Conservation (phyloP, 2,888 invertebrate genomes). For the Epinotia bilunana region DNA sequence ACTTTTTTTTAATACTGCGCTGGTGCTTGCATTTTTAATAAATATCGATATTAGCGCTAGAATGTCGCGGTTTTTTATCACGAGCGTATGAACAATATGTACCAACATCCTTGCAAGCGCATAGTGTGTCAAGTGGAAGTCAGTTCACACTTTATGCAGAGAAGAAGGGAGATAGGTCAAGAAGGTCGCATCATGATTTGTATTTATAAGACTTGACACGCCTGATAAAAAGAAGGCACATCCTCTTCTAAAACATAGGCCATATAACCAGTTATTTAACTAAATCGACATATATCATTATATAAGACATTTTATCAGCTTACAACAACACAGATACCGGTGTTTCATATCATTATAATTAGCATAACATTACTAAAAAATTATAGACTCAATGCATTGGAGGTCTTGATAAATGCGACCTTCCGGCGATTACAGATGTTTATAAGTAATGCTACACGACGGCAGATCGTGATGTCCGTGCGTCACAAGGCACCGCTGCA, state of each 20-base stretch:
- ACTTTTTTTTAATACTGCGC: no score
- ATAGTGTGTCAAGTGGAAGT: neutral
- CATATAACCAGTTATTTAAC: slow-evolving; percentile 31
- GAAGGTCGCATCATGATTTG: neutral
- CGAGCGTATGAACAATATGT: no score
- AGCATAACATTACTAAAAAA: slow-evolving; percentile 28
- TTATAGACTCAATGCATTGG: slow-evolving; percentile 48
- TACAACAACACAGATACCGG: slow-evolving; percentile 17
- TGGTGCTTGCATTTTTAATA: no score
- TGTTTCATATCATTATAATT: slow-evolving; percentile 48
- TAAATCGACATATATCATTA: neutral
- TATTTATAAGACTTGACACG: neutral
- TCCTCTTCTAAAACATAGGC: neutral
- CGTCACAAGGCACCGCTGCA: slow-evolving; percentile 36
- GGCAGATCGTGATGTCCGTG: slow-evolving; percentile 38
- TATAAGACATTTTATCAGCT: neutral
- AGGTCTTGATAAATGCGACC: slow-evolving; percentile 56
- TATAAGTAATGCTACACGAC: slow-evolving; percentile 39
- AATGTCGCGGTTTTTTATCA: no score
- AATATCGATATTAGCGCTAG: no score
- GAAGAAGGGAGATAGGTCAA: slow-evolving; percentile 11
- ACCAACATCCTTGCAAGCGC: no score
- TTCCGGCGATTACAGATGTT: slow-evolving; percentile 49
- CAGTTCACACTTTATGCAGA: neutral
- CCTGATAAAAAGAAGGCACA: neutral